Evolutionary conservation across 2,888 invertebrate species (phyloP), one percentile per base, ranked within the genome.

Genomic region (Cartodere bifasciata): DNA sequence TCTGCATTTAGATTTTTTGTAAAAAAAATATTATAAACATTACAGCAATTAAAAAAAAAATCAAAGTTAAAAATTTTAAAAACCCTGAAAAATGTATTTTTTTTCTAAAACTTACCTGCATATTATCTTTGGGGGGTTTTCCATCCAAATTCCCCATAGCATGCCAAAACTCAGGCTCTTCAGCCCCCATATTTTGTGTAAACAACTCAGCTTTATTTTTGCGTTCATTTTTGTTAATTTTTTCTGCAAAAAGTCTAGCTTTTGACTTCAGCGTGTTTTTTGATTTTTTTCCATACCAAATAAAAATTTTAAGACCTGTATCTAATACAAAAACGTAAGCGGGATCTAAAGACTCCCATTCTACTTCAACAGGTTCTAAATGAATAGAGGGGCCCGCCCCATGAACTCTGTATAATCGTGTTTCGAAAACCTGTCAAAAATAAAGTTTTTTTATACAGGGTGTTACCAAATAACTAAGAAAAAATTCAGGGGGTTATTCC

Each of bases 211-310:
- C 81, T 55, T 84, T 84, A 53, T 88, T 90, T 58, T 98, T 98
- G 12, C 97, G 68, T 59, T 99, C 98, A 52, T 92, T 90, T 62
- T 97, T 97, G 60, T 95, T 98, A 34, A 99, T 88, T 61, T 97
- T 97, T 58, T 98, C 98, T 2, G 95, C 87, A 67, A 98, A 77
- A 9, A 99, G 64, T 31, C 92, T 68, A 1, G 83, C 75, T 55
- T 85, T 91, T 0, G 88, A 90, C 53, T 86, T 85, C 1, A 90
- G 62, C 0, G 88, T 90, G 49, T 87, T 90, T 54, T 86, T 87
- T 0, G 87, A 77, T 50, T 75, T 76, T 44, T 78, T 79, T 15
- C 92, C 91, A 38, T 80, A 73, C 97, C 97, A 98, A 41, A 97
- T 70, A 56, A 75, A 92, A 44, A 97, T 83, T 49, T 75, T 70